These are phyloP conservation scores for Steatocranus sp. DNA, from an alignment of 2,797 vertebrate species.

Conservation along the genomic window DNA sequence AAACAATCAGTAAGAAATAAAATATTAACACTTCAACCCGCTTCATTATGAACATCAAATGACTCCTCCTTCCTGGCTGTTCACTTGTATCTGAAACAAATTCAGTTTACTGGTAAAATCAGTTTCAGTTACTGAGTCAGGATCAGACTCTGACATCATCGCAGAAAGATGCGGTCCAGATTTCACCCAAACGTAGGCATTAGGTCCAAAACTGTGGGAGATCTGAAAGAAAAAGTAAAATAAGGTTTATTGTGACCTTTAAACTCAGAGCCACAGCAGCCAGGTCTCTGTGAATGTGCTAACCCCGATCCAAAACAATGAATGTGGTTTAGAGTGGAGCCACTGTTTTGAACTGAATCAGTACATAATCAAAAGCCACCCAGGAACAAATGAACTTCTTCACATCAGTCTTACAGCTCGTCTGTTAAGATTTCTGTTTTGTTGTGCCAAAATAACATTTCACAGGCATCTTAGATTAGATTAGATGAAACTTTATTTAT, in stretches of 20 bases:
- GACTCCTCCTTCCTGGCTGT: neutral
- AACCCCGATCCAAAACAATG: neutral
- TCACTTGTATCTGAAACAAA: neutral
- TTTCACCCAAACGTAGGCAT: neutral
- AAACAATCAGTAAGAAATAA: neutral
- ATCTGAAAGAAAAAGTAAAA: neutral
- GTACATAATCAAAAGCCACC: neutral
- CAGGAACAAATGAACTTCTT: neutral
- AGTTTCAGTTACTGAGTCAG: neutral
- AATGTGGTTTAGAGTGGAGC: neutral
- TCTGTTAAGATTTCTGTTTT: neutral
- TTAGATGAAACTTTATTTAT: neutral
- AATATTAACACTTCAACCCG: neutral
- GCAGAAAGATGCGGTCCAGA: neutral
- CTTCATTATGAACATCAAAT: constrained; percentile 11
- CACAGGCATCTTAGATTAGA: neutral
- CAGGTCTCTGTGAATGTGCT: neutral
- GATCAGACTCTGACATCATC: neutral
- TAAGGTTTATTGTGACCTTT: neutral
- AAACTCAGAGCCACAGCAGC: neutral
- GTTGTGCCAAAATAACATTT: neutral
- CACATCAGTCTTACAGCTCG: rapidly evolving
- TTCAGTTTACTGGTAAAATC: neutral
- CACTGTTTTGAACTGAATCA: neutral
- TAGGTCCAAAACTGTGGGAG: neutral